A percentile compares a stretch with the other conserved stretches of the same genome.
phyloP scores from a whole-genome alignment of 2,113 vertebrate species.

The Brachyhypopomus occidentalis region DNA sequence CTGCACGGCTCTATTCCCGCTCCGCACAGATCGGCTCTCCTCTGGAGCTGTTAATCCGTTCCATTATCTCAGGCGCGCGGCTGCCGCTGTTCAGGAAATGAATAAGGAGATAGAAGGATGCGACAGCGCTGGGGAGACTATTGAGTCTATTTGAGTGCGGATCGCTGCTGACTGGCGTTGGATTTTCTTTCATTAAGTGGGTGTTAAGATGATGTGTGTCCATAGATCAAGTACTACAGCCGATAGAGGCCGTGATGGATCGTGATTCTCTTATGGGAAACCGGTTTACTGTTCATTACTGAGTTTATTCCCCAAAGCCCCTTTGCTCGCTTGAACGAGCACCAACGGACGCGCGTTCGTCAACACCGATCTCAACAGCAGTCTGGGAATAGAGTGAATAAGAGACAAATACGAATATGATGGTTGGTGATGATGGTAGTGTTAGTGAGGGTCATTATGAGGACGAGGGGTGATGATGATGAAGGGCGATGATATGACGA shows the following conservation, averaged over 20 bases:
- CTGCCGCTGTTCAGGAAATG: background rate
- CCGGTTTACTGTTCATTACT: conserved; percentile 27
- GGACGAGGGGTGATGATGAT: background rate
- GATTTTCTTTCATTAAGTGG: conserved; percentile 21
- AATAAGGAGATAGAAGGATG: background rate
- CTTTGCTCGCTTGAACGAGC: background rate
- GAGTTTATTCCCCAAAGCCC: conserved; percentile 6
- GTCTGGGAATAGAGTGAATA: too few relatives aligned
- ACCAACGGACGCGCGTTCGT: conserved; percentile 2
- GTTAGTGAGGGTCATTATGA: background rate
- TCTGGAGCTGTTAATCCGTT: too few relatives aligned
- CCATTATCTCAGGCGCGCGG: background rate
- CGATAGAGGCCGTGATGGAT: conserved; percentile 9
- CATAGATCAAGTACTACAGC: background rate
- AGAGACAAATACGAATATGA: background rate
- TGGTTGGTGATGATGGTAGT: background rate
- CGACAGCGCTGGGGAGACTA: background rate
- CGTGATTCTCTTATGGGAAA: conserved; percentile 15
- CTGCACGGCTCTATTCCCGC: background rate
- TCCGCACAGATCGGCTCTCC: background rate
- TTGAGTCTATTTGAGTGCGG: background rate
- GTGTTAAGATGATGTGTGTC: conserved; percentile 1
- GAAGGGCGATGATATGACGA: background rate
- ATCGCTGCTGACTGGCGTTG: background rate
- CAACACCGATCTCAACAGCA: background rate